These are phyloP conservation scores for Epicauta chinensis DNA, from an alignment of 1,140 invertebrate genomes.

Conservation along the genomic window DNA sequence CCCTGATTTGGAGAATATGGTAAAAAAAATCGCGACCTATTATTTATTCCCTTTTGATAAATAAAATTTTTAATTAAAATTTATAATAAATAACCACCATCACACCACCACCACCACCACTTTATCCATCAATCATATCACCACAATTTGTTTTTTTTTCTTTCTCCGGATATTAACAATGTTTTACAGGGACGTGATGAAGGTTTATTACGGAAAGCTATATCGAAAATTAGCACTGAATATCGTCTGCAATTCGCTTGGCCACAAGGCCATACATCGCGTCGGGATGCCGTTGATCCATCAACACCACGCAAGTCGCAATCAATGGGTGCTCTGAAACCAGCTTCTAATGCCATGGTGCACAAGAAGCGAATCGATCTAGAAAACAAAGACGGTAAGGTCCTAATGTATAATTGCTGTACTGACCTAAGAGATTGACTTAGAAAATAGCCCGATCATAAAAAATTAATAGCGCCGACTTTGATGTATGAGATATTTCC, in stretches of 20 bases:
- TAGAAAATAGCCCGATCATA: too few relatives aligned
- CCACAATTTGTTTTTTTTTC: not conserved
- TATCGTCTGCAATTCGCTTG: constrained; percentile 84
- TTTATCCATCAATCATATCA: not conserved
- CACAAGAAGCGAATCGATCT: constrained; percentile 55
- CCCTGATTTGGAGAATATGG: constrained; percentile 41
- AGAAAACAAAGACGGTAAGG: constrained; percentile 41
- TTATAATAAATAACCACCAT: not conserved
- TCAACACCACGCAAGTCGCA: constrained; percentile 69
- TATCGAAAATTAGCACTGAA: constrained; percentile 73
- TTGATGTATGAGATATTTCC: too few relatives aligned
- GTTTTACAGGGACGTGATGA: constrained; percentile 30
- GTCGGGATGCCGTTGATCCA: constrained; percentile 44
- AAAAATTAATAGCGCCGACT: too few relatives aligned
- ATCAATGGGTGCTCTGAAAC: constrained; percentile 79
- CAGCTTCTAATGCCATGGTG: constrained; percentile 51
- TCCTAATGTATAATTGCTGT: too few relatives aligned
- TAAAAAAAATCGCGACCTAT: constrained; percentile 34
- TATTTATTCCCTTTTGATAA: not conserved
- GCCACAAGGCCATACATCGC: constrained; percentile 60
- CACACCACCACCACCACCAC: not conserved
- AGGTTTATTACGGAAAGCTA: constrained; percentile 61
- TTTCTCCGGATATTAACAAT: not conserved
- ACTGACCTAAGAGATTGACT: too few relatives aligned
- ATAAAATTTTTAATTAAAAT: not conserved